Conservation (phyloP, 2,888 invertebrate genomes). For the Aporophyla nigra region DNA sequence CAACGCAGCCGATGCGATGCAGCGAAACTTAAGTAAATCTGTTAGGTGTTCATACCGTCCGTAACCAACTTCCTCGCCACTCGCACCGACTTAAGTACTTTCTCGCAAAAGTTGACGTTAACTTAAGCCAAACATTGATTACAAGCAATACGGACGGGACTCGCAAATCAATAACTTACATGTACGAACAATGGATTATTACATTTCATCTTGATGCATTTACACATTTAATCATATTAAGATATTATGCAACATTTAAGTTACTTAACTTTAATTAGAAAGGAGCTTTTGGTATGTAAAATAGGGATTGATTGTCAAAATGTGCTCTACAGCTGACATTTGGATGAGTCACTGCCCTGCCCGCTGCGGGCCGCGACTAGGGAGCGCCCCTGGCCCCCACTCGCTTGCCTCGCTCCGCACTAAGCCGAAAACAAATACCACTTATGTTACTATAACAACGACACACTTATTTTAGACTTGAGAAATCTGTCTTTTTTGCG, state of each 20-base stretch:
- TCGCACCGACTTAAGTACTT: not conserved
- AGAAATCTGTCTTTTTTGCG: not conserved
- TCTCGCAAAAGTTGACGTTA: slow-evolving; percentile 25
- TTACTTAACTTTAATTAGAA: slow-evolving; percentile 27
- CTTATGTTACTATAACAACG: slow-evolving; percentile 42
- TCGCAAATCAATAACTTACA: slow-evolving; percentile 31
- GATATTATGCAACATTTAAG: not conserved
- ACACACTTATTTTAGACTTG: slow-evolving; percentile 29
- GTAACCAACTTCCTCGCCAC: not conserved
- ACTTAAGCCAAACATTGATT: slow-evolving; percentile 25
- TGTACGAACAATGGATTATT: slow-evolving; percentile 17
- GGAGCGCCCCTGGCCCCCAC: slow-evolving; percentile 66
- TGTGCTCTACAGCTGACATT: slow-evolving; percentile 69
- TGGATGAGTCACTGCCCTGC: slow-evolving; percentile 75
- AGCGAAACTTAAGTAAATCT: not conserved
- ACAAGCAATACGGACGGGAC: slow-evolving; percentile 11
- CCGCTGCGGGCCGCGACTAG: slow-evolving; percentile 56
- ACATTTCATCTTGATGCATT: slow-evolving; percentile 2
- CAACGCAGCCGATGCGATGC: too few relatives aligned
- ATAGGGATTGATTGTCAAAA: slow-evolving; percentile 67
- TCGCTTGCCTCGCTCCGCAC: slow-evolving; percentile 38
- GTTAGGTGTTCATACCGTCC: not conserved
- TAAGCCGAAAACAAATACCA: slow-evolving; percentile 57
- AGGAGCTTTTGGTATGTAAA: slow-evolving; percentile 29
- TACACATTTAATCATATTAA: slow-evolving; percentile 5